phyloP scores from a whole-genome alignment of 2,888 invertebrate species.

The Melanargia galathea region DNA sequence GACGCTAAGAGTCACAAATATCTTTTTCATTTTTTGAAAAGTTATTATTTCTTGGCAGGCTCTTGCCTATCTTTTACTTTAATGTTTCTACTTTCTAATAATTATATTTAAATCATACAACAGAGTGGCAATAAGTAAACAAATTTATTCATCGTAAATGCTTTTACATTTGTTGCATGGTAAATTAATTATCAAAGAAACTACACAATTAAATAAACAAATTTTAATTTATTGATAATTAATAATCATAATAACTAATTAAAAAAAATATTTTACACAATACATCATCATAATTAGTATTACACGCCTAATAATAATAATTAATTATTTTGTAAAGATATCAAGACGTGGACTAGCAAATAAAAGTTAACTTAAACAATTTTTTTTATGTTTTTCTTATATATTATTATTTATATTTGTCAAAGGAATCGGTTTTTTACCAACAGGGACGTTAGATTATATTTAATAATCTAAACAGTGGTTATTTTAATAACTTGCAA shows the following conservation, averaged over 20 bases:
- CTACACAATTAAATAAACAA: constrained; percentile 74
- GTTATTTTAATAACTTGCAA: not conserved
- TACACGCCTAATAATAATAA: constrained; percentile 78
- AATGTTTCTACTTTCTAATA: not conserved
- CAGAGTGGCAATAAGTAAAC: constrained; percentile 23
- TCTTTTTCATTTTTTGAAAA: too few species aligned
- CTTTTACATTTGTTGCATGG: constrained; percentile 21
- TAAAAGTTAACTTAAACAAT: constrained; percentile 73
- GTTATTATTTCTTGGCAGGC: not conserved
- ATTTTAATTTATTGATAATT: constrained; percentile 79
- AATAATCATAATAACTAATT: constrained; percentile 65
- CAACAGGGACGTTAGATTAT: constrained; percentile 23
- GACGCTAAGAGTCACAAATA: not conserved
- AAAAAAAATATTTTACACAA: constrained; percentile 81
- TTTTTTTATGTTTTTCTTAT: constrained; percentile 35
- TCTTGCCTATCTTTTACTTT: not conserved
- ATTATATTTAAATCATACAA: constrained; percentile 18
- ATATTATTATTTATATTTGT: constrained; percentile 31
- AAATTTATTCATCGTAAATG: constrained; percentile 28
- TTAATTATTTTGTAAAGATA: constrained; percentile 64
- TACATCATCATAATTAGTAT: constrained; percentile 82
- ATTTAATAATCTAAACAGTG: not conserved
- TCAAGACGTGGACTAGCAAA: constrained; percentile 80
- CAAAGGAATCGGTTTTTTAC: constrained; percentile 32
- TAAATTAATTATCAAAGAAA: constrained; percentile 30